A percentile compares a stretch with the other conserved stretches of the same genome.
phyloP scores from a whole-genome alignment of 2,888 invertebrate species.

The Heteropelma amictum region DNA sequence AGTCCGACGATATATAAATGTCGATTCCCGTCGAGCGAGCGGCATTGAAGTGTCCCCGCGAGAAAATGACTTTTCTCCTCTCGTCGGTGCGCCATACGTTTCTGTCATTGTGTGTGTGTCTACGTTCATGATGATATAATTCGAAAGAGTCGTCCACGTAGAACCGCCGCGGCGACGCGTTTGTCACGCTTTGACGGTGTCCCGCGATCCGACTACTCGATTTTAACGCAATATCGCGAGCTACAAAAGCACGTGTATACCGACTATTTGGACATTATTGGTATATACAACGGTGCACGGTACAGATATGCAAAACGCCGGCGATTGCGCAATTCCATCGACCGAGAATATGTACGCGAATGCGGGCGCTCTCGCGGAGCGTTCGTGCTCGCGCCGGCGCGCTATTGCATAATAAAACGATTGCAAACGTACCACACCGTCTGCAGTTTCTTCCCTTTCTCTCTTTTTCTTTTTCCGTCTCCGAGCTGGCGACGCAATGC shows the following conservation, averaged over 20 bases:
- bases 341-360: constrained; percentile 3
- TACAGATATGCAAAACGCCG: no score
- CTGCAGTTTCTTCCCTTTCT: constrained; percentile 12
- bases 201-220: constrained; percentile 34
- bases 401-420: constrained; percentile 55
- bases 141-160: neutral
- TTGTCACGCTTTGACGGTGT: constrained; percentile 18
- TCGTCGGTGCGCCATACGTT: no score
- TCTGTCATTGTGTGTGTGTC: neutral
- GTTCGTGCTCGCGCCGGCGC: constrained; percentile 31
- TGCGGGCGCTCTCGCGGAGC: constrained; percentile 26
- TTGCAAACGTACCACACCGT: constrained; percentile 55
- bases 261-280: no score
- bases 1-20: constrained; percentile 16
- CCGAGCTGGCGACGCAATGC: constrained; percentile 9
- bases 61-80: constrained; percentile 38
- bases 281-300: no score
- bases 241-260: constrained; percentile 23
- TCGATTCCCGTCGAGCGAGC: constrained; percentile 6
- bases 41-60: neutral
- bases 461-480: constrained; percentile 4
- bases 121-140: neutral
- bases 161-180: constrained; percentile 4
- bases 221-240: constrained; percentile 32
- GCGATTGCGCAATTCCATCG: constrained; percentile 48